Conservation (phyloP, 92 coral and sea anemone species). For the Palythoa grandiflora region DNA sequence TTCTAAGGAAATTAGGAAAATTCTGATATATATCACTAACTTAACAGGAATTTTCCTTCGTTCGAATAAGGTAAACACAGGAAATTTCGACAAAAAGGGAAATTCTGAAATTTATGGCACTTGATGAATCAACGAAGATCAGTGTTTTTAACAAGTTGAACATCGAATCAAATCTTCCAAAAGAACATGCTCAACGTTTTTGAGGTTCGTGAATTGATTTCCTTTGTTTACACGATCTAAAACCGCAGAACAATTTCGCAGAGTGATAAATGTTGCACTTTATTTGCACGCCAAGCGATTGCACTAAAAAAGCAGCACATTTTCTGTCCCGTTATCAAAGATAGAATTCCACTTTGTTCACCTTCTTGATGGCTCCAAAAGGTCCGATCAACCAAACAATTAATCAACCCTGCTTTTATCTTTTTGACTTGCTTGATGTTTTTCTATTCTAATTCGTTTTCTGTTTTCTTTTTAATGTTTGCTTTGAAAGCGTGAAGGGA, state of each 20-base stretch:
- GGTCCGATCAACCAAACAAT: conserved; percentile 59
- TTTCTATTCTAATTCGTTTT: conserved; percentile 62
- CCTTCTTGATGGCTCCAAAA: conserved; percentile 23
- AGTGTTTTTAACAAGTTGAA: background rate
- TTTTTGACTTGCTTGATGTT: conserved; percentile 67
- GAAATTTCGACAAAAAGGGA: background rate
- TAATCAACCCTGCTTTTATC: conserved; percentile 73
- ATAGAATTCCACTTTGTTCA: background rate
- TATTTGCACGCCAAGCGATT: conserved; percentile 60
- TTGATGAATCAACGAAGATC: background rate
- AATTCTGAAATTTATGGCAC: background rate
- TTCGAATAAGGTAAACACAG: background rate
- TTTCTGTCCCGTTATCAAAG: conserved; percentile 2
- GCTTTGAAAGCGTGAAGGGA: conserved; percentile 73
- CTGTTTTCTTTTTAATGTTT: conserved; percentile 78
- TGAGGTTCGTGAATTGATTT: conserved; percentile 18
- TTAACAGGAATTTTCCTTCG: background rate
- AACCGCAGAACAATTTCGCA: conserved; percentile 50
- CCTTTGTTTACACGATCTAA: conserved; percentile 32
- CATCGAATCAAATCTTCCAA: background rate
- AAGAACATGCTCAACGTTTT: conserved; percentile 17
- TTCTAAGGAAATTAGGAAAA: background rate
- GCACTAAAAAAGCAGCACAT: conserved; percentile 35
- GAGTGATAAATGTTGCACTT: conserved; percentile 62
- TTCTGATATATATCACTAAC: background rate